These are phyloP conservation scores for Agonopterix subpropinquella DNA, from an alignment of 2,888 invertebrate genomes.

Conservation along the genomic window DNA sequence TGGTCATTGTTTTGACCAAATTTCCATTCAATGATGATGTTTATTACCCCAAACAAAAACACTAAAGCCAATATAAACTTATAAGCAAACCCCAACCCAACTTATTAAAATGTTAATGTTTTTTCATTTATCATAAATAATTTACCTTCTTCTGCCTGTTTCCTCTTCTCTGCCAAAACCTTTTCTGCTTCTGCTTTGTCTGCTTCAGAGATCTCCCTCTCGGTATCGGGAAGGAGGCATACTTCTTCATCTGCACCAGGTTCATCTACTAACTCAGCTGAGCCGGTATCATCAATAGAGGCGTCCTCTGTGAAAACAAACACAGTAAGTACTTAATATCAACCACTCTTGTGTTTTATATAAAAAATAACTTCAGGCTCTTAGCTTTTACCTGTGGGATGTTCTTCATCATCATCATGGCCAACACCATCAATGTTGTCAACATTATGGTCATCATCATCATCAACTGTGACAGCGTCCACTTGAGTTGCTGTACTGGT, in stretches of 20 bases:
- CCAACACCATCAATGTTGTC: slow-evolving; percentile 20
- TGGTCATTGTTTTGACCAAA: too few relatives aligned
- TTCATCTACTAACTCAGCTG: slow-evolving; percentile 60
- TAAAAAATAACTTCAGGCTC: neutral
- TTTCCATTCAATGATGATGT: too few relatives aligned
- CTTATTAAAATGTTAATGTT: neutral
- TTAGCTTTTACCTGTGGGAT: slow-evolving; percentile 3
- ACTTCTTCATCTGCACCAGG: slow-evolving; percentile 81
- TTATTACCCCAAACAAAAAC: too few relatives aligned
- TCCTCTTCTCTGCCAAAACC: slow-evolving; percentile 61
- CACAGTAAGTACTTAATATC: neutral
- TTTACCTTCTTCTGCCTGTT: slow-evolving; percentile 53
- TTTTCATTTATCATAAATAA: neutral
- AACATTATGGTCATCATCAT: slow-evolving; percentile 28
- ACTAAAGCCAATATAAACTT: too few relatives aligned
- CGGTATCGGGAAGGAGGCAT: slow-evolving; percentile 81
- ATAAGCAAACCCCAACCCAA: neutral
- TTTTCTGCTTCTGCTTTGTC: slow-evolving; percentile 78
- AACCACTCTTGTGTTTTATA: too few relatives aligned
- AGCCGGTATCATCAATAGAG: slow-evolving; percentile 3
- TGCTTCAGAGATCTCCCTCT: slow-evolving; percentile 79
- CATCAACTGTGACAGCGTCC: slow-evolving; percentile 35
- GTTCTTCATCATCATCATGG: slow-evolving; percentile 38
- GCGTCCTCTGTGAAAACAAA: neutral
- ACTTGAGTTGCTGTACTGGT: slow-evolving; percentile 27